phyloP scores from a whole-genome alignment of 2,113 vertebrate genomes.

The Entomyzon cyanotis region DNA sequence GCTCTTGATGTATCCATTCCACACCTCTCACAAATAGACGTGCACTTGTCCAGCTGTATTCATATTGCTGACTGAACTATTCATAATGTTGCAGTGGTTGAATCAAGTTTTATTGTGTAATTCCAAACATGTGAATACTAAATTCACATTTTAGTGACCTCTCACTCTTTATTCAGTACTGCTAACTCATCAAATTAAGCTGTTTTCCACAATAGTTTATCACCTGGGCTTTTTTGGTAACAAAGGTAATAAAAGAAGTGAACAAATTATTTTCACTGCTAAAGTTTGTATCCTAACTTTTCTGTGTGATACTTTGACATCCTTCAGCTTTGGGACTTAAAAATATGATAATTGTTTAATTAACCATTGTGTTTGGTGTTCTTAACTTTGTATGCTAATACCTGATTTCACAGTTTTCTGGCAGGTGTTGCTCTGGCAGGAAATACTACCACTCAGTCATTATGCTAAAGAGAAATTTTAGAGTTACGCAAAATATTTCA shows the following conservation, averaged over 20 bases:
- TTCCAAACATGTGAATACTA: slow-evolving; percentile 1
- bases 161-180: not conserved
- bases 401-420: not conserved
- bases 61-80: not conserved
- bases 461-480: not conserved
- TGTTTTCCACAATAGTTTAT: not conserved
- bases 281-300: not conserved
- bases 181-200: not conserved
- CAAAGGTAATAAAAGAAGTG: not conserved
- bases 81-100: not conserved
- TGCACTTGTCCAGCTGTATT: not conserved
- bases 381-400: not conserved
- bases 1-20: not conserved
- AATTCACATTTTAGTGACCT: slow-evolving; percentile 20
- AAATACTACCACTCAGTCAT: not conserved
- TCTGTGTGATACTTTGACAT: not conserved
- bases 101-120: slow-evolving; percentile 19
- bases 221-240: not conserved
- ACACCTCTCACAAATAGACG: not conserved
- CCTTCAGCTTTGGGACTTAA: not conserved
- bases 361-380: not conserved
- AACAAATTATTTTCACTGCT: not conserved
- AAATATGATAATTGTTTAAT: not conserved
- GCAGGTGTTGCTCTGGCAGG: not conserved
- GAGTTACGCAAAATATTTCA: not conserved